Base-by-base conservation (phyloP, 2,888 invertebrate genomes). In the Falcaria lacertinaria region DNA sequence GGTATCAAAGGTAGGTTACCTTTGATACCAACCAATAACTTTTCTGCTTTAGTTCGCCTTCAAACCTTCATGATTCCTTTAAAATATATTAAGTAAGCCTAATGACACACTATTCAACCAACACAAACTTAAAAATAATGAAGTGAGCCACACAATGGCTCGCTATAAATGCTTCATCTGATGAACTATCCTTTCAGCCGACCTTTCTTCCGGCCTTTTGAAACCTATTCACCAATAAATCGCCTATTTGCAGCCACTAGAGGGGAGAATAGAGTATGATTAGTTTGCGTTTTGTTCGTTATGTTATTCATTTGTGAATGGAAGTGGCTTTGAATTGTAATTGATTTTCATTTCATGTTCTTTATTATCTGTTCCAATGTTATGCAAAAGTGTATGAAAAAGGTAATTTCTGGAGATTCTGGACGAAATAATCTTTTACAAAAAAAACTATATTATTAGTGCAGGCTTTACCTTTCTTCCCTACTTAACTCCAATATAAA, bases 181-280 rank as follows among this genome's bases (percentile, higher is more conserved):
- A 65, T 67, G 64, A 60, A 67, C 68, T 63, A 63, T 59, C 59
- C 57, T 49, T 54, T 52, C 51, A 56, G 60, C 49, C 40, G 43
- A 46, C 46, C 42, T 52, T 48, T 57, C 37, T 57, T 56, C 57
- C 57, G 57, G 49, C 52, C 54, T 55, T 60, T 65, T 65, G 59
- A 62, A 53, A 47, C 51, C 50, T 53, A 60, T 60, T 52, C 51
- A 50, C 54, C 62, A 68, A 66, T 66, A 67, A 61, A 68, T 61
- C 56, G 57, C 50, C 54, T 48, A 58, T 68, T 66, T 57, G 52
- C 52, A 61, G 47, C 41, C 54, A 44, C 43, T 54, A 49, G 50
- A 47, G 54, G 39, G 47, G 52, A 19, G 39, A 28, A 28, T 28
- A 11, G 11, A 19, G 25, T 50, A 47, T 62, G 65, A 65, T 62